Evolutionary conservation across 2,797 vertebrate species (phyloP), one percentile per base, ranked within the genome.

Genomic region (Helicolenus hilgendorfi): DNA sequence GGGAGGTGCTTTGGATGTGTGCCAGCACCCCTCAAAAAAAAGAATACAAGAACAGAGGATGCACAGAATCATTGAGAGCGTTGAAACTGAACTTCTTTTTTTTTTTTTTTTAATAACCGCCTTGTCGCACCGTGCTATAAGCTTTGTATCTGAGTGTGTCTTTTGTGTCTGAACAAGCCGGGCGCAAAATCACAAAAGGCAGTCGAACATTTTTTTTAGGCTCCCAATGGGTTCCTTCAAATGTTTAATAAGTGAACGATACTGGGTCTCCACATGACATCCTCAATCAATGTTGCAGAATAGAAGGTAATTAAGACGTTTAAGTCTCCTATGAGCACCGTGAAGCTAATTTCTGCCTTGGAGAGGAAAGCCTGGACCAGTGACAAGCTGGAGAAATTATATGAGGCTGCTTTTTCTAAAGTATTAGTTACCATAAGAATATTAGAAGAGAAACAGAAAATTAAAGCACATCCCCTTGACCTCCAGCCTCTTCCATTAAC

Each of bases 141-240:
- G 87, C 84, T 84, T 81, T 85, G 72, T 62, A 72, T 80, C 64
- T 33, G 31, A 86, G 45, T 59, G 73, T 76, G 67, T 62, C 76
- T 77, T 93, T 91, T 91, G 85, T 85, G 76, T 73, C 69, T 79
- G 62, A 77, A 81, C 72, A 81, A 88, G 69, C 29, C 53, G 0
- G 26, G 60, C 10, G 4, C 79, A 72, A 70, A 80, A 72, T 80
- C 68, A 82, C 81, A 85, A 74, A 85, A 91, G 64, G 22, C 68
- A 64, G 56, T 68, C 60, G 74, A 70, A 89, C 10, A 29, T 29
- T 77, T 31, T 31, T 45, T 71, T 75, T 35, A 26, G 14, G 35
- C 75, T 87, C 69, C 65, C 75, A 77, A 69, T 63, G 63, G 88
- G 59, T 65, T 86, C 81, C 63, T 77, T 83, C 69, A 41, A 83